phyloP scores from a whole-genome alignment of 2,888 invertebrate genomes.

The Augiades crinisus region DNA sequence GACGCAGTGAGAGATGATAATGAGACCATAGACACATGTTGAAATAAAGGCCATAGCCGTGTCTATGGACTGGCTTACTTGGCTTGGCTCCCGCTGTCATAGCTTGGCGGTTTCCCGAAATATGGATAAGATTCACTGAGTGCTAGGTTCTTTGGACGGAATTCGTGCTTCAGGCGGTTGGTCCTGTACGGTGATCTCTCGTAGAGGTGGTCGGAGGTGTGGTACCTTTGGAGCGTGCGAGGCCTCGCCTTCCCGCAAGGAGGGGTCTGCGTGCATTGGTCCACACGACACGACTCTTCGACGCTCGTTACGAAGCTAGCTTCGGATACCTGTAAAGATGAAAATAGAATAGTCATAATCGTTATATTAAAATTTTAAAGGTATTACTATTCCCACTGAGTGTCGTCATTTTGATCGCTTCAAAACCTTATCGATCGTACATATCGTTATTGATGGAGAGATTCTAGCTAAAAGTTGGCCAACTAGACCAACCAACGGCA shows the following conservation, averaged over 20 bases:
- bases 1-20: conserved; percentile 9
- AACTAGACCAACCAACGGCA: too few species aligned
- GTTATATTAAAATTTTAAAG: too few species aligned
- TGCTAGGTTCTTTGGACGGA: conserved; percentile 60
- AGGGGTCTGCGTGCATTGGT: conserved; percentile 75
- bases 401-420: too few species aligned
- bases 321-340: conserved; percentile 62
- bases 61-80: conserved; percentile 52
- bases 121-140: conserved; percentile 66
- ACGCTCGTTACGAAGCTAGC: conserved; percentile 75
- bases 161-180: conserved; percentile 50
- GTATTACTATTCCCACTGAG: too few species aligned
- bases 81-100: conserved; percentile 54
- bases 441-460: too few species aligned
- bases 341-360: not conserved
- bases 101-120: conserved; percentile 63
- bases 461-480: too few species aligned
- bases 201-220: conserved; percentile 76
- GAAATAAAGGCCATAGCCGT: conserved; percentile 8
- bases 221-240: conserved; percentile 76
- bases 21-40: conserved; percentile 13
- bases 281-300: conserved; percentile 62
- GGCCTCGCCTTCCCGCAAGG: conserved; percentile 70
- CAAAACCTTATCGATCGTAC: too few species aligned
- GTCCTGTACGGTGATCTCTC: conserved; percentile 51